A percentile compares a stretch with the other conserved stretches of the same genome.
phyloP scores from a whole-genome alignment of 2,888 invertebrate genomes.

The Polydrusus pterygomalis region DNA sequence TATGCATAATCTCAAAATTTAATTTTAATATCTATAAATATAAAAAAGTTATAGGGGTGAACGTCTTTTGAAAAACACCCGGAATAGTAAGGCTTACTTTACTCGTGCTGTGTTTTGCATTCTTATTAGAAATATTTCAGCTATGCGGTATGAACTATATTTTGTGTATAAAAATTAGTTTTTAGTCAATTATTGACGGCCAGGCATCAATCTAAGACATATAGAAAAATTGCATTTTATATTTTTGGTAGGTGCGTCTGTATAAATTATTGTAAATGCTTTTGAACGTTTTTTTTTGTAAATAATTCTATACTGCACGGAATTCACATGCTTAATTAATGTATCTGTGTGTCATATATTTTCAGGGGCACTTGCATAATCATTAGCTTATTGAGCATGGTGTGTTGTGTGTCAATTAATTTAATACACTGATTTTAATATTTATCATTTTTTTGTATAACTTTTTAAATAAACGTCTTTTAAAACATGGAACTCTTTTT shows the following conservation, averaged over 20 bases:
- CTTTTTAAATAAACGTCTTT: constrained; percentile 43
- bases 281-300: constrained; percentile 29
- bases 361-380: constrained; percentile 29
- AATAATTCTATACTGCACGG: constrained; percentile 44
- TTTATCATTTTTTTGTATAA: constrained; percentile 28
- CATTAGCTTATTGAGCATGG: constrained; percentile 45
- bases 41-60: too few species aligned
- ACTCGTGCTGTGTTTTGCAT: too few species aligned
- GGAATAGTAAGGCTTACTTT: too few species aligned
- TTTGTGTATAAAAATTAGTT: too few species aligned
- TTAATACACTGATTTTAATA: constrained; percentile 26
- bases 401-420: constrained; percentile 1
- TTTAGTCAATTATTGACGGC: too few species aligned
- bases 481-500: constrained; percentile 40
- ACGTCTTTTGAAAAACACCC: too few species aligned
- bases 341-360: constrained; percentile 28
- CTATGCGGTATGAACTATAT: too few species aligned
- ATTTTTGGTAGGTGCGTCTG: not conserved
- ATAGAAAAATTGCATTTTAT: too few species aligned
- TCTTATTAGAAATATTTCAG: too few species aligned
- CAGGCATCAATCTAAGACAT: too few species aligned
- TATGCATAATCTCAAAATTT: too few species aligned
- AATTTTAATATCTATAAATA: too few species aligned
- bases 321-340: constrained; percentile 37
- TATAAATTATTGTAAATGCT: not conserved